phyloP scores from a whole-genome alignment of 2,888 invertebrate genomes.

The Steinernema carpocapsae region DNA sequence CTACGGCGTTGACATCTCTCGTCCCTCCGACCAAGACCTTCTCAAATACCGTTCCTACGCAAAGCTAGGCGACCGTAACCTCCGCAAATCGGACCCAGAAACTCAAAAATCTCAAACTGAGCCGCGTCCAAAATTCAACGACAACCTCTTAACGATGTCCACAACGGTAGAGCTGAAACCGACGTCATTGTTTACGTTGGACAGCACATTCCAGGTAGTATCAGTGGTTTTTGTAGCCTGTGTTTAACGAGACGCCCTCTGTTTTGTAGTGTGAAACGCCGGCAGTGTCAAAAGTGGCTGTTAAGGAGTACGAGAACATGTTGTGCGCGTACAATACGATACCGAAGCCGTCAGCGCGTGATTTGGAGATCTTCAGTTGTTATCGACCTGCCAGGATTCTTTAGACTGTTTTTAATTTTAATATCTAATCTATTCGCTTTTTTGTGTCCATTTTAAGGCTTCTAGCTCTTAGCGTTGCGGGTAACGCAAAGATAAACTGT shows the following conservation, averaged over 20 bases:
- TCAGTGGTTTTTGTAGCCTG: neutral
- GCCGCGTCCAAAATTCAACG: neutral
- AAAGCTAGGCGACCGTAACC: neutral
- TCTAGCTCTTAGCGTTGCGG: no score
- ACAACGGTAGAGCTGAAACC: neutral
- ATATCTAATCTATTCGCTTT: neutral
- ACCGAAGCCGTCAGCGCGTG: neutral
- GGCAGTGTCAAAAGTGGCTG: neutral
- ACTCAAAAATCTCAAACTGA: neutral
- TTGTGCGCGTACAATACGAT: neutral
- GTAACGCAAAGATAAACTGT: neutral
- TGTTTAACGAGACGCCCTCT: neutral
- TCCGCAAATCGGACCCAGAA: neutral
- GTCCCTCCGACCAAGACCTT: neutral
- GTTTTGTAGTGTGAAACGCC: slow-evolving; percentile 2
- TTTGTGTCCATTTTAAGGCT: neutral
- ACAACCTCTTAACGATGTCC: neutral
- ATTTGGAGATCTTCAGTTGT: neutral
- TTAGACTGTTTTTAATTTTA: neutral
- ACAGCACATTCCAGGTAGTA: slow-evolving; percentile 20
- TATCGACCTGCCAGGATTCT: neutral
- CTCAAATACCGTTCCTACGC: slow-evolving; percentile 20
- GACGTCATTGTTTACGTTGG: neutral
- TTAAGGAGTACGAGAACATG: neutral
- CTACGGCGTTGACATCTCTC: slow-evolving; percentile 4